Evolutionary conservation across 2,113 vertebrate species (phyloP).

Genomic region (Diphyllodes magnificus): DNA sequence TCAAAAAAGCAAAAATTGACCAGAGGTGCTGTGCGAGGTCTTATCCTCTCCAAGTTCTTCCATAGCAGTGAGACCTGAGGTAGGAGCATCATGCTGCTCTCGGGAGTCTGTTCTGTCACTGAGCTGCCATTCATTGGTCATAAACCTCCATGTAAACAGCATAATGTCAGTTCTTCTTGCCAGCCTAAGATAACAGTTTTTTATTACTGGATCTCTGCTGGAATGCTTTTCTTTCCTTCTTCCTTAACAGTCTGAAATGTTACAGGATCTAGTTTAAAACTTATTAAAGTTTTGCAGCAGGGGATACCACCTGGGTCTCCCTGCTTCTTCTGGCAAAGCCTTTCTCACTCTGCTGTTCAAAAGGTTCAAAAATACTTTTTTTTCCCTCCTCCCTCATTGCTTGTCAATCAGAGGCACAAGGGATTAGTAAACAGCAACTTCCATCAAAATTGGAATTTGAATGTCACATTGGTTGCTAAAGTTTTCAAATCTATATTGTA

Average conservation of each 20-base stretch:
- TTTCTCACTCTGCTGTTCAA: background rate
- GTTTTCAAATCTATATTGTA: background rate
- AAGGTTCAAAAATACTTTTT: background rate
- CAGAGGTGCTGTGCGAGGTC: background rate
- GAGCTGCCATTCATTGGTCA: constrained; percentile 1
- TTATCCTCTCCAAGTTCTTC: background rate
- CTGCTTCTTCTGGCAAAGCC: background rate
- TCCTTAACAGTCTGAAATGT: background rate
- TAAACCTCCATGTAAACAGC: constrained; percentile 3
- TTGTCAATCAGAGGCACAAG: background rate
- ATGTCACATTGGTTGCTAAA: background rate
- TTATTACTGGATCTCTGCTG: constrained; percentile 40
- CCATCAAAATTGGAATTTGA: background rate
- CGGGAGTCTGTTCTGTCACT: background rate
- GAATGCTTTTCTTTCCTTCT: constrained; percentile 9
- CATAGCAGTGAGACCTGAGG: background rate
- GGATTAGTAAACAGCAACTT: background rate
- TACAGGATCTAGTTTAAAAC: background rate
- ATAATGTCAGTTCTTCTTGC: constrained; percentile 31
- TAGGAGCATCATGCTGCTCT: background rate
- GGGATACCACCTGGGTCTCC: background rate
- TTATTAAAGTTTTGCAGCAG: constrained; percentile 25
- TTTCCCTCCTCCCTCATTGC: background rate
- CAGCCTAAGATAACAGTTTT: constrained; percentile 31
- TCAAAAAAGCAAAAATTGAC: background rate